Evolutionary conservation across 30 jellyfish, hydroid and myxozoan genomes (phyloP), one percentile per base, ranked within the genome.

Genomic region (Mastigias papua): DNA sequence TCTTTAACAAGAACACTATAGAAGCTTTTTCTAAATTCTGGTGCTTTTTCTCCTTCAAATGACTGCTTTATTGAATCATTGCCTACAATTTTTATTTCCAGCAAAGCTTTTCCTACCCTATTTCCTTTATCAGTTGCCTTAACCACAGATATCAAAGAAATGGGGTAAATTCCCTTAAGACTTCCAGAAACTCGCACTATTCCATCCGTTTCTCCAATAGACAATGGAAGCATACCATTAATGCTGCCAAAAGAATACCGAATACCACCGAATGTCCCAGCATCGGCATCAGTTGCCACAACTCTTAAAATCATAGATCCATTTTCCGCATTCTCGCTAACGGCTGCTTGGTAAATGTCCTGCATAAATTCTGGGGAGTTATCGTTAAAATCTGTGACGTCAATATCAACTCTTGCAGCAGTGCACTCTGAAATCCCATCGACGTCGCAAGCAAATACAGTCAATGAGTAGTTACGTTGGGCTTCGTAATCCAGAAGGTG

Each of bases 361-460:
- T 49, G 49, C 7, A 80, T 20, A 85, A 94, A 94, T 1, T n/a
- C 46, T 3, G 98, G 98, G 0, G 49, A 20, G 77, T 94, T 82
- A 73, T 94, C 98, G 67, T 94, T 89, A 16, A 84, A 89, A 73
- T 88, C 95, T 23, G 31, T 86, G 34, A 89, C 80, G n/a, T 29
- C 46, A 34, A 94, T 86, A 16, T 5, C 69, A 5, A 94, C 74
- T 50, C 54, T 94, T 29, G 86, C 90, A 2, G 72, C 98, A 22
- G 93, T 92, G 67, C 93, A 79, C 2, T 89, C 91, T 8, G 92
- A 73, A 66, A 68, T 63, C 1, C 96, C 98, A 21, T 81, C 64
- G 0, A 60, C 73, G 58, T 88, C 96, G 78, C 96, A 88, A 60
- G 98, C 98, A 58, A 77, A 60, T 1, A 94, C 88, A 65, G 89